Conservation (phyloP, 2,888 invertebrate species). For the Carpatolechia fugitivella region DNA sequence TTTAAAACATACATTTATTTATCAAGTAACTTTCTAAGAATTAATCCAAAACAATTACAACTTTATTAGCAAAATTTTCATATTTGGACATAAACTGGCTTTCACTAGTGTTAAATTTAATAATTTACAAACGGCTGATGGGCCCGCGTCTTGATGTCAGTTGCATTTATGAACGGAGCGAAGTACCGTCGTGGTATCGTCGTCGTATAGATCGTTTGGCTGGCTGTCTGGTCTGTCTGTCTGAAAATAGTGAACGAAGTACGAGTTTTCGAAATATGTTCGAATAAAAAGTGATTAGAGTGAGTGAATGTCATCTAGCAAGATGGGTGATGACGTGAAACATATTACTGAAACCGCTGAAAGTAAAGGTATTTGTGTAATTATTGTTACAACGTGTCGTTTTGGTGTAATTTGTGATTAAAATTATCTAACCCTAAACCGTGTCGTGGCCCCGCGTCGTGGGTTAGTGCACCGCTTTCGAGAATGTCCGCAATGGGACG, state of each 20-base stretch:
- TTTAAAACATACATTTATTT: no score
- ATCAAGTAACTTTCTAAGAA: no score
- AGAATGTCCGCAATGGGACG: slow-evolving; percentile 68
- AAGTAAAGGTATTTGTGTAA: slow-evolving; percentile 75
- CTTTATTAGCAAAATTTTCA: no score
- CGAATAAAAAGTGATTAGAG: slow-evolving; percentile 74
- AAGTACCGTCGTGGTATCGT: no score
- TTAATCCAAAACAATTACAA: no score
- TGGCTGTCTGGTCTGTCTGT: slow-evolving; percentile 57
- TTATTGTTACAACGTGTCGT: slow-evolving; percentile 66
- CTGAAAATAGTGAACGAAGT: slow-evolving; percentile 78
- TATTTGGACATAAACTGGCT: no score
- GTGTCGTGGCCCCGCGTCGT: slow-evolving; percentile 78
- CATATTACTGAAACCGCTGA: slow-evolving; percentile 76
- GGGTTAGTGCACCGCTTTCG: slow-evolving; percentile 67
- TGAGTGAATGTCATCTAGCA: slow-evolving; percentile 77
- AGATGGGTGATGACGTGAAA: slow-evolving; percentile 79
- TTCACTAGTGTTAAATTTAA: no score
- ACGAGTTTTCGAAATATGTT: slow-evolving; percentile 79
- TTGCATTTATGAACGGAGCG: slow-evolving; percentile 70
- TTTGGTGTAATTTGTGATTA: slow-evolving; percentile 71
- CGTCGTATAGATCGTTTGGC: slow-evolving; percentile 63
- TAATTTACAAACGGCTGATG: slow-evolving; percentile 38
- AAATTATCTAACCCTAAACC: slow-evolving; percentile 74
- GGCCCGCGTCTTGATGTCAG: slow-evolving; percentile 29